These are phyloP conservation scores for Andrena haemorrhoa DNA, from an alignment of 2,888 invertebrate species.

Conservation along the genomic window DNA sequence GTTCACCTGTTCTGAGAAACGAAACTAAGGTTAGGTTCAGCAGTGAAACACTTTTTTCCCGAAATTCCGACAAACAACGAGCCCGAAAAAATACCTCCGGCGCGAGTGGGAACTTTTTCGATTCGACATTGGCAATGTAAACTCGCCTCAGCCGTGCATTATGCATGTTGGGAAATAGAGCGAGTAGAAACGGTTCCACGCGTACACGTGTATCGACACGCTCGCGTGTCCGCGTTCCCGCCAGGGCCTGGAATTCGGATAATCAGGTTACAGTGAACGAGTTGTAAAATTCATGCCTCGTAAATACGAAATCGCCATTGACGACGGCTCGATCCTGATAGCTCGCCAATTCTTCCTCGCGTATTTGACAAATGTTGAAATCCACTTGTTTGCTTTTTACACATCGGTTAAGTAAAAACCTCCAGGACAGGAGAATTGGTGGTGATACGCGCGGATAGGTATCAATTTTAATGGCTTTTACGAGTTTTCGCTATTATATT, in stretches of 20 bases:
- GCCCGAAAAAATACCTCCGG: slow-evolving; percentile 46
- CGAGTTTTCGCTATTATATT: background rate
- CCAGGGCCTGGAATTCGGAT: slow-evolving; percentile 67
- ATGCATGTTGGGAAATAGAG: slow-evolving; percentile 72
- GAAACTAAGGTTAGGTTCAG: no score
- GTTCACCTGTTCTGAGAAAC: no score
- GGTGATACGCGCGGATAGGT: background rate
- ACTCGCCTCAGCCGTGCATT: slow-evolving; percentile 65
- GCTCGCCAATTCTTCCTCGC: slow-evolving; percentile 29
- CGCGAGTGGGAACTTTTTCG: slow-evolving; percentile 56
- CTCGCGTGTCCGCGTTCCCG: slow-evolving; percentile 26
- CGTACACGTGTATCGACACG: slow-evolving; percentile 41
- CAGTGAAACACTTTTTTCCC: slow-evolving; percentile 33
- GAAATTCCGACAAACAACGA: slow-evolving; percentile 26
- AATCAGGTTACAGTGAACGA: slow-evolving; percentile 75
- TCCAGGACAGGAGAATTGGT: background rate
- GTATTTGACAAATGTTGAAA: slow-evolving; percentile 31
- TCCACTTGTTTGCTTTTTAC: slow-evolving; percentile 38
- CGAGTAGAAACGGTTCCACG: slow-evolving; percentile 51
- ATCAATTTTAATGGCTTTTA: background rate
- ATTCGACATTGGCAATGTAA: slow-evolving; percentile 67
- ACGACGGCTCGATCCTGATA: slow-evolving; percentile 46
- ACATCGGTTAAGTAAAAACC: slow-evolving; percentile 7
- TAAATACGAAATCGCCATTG: slow-evolving; percentile 70
- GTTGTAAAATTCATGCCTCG: slow-evolving; percentile 75